Evolutionary conservation across 2,888 invertebrate species (phyloP).

Genomic region (Sinodicranocentrus sp.): DNA sequence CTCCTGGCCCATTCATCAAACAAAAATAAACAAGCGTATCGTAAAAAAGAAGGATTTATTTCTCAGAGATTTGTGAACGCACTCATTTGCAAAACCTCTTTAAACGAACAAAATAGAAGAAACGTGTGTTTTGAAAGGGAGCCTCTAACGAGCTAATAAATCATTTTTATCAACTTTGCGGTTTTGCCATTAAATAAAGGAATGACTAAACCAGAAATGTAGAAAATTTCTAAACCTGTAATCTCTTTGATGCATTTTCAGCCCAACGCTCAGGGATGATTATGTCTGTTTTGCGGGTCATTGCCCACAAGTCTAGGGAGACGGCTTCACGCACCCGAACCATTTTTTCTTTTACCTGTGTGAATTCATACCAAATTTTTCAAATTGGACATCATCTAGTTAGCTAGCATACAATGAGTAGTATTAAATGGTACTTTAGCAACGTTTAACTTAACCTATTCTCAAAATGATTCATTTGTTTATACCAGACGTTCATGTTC

Average conservation of each 20-base stretch:
- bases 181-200: constrained; percentile 12
- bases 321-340: constrained; percentile 86
- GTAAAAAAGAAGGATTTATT: constrained; percentile 2
- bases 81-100: too few relatives aligned
- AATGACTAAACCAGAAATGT: neutral
- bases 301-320: constrained; percentile 88
- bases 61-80: too few relatives aligned
- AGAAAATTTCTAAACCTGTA: too few relatives aligned
- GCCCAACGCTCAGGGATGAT: constrained; percentile 90
- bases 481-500: constrained; percentile 72
- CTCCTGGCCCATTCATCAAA: constrained; percentile 77
- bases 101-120: too few relatives aligned
- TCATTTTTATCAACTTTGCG: neutral
- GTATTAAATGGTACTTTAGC: too few relatives aligned
- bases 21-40: constrained; percentile 14
- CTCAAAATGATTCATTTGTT: neutral
- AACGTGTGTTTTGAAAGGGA: too few relatives aligned
- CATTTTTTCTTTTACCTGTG: constrained; percentile 88
- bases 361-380: neutral
- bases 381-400: too few relatives aligned
- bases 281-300: constrained; percentile 83
- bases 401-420: too few relatives aligned
- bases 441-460: neutral
- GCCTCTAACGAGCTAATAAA: constrained; percentile 78
- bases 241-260: constrained; percentile 82